Percentiles rank a stretch among this genome's conserved stretches.
These are phyloP conservation scores for Leuctra nigra DNA, from an alignment of 2,888 invertebrate species.

Conservation along the genomic window DNA sequence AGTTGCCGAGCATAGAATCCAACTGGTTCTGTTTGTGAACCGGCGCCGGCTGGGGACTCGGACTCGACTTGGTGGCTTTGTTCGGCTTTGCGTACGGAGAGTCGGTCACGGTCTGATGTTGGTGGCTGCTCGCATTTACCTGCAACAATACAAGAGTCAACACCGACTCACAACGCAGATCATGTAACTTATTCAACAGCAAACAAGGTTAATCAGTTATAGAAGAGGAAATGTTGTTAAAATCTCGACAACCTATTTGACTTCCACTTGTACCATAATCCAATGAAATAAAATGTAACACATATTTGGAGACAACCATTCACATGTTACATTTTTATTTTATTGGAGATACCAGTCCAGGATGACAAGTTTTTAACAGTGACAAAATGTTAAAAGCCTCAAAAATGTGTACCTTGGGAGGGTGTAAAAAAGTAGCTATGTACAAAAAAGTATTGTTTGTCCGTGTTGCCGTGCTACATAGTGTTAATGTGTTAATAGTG, in stretches of 20 bases:
- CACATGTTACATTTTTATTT: too few relatives aligned
- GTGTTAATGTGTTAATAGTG: not conserved
- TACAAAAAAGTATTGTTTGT: too few relatives aligned
- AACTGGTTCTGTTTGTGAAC: slow-evolving; percentile 54
- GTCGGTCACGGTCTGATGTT: slow-evolving; percentile 59
- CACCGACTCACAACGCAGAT: slow-evolving; percentile 11
- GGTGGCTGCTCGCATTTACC: slow-evolving; percentile 52
- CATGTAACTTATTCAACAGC: not conserved
- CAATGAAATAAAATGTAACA: too few relatives aligned
- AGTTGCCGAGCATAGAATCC: slow-evolving; percentile 87
- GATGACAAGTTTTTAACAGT: not conserved
- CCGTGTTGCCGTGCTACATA: too few relatives aligned
- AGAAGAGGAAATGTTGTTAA: not conserved
- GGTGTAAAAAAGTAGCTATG: not conserved
- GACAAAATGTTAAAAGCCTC: not conserved
- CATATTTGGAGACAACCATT: too few relatives aligned
- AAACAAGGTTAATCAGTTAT: not conserved
- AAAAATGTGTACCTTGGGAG: slow-evolving; percentile 19
- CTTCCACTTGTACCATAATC: too few relatives aligned
- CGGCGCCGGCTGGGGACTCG: slow-evolving; percentile 42
- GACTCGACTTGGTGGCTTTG: slow-evolving; percentile 51
- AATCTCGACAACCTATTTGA: too few relatives aligned
- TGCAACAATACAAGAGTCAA: slow-evolving; percentile 39
- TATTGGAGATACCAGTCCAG: too few relatives aligned
- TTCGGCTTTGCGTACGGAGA: slow-evolving; percentile 62